Percentiles rank a stretch among this genome's conserved stretches.
Evolutionary conservation across 2,797 vertebrate species (phyloP).

Genomic region (Rhynchotus rufescens): DNA sequence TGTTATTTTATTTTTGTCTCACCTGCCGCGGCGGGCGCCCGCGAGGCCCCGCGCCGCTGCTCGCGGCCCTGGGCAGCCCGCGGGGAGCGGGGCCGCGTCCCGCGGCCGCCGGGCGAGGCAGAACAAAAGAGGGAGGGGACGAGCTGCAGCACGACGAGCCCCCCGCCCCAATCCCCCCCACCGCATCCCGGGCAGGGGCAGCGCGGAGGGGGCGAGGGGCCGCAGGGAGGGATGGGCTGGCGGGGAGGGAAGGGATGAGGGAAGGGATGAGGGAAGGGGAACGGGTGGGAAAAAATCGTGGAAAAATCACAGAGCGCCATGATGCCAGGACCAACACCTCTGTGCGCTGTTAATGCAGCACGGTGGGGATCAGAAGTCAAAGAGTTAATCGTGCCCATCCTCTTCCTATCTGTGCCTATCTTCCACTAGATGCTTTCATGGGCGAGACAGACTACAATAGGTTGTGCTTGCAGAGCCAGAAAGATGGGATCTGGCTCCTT

Average conservation of each 20-base stretch:
- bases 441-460: not conserved
- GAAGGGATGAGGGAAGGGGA: not conserved
- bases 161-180: not conserved
- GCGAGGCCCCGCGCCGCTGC: not conserved
- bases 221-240: not conserved
- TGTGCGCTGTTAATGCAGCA: not conserved
- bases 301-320: conserved; percentile 60
- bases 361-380: conserved; percentile 19
- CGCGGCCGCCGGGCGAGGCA: conserved; percentile 17
- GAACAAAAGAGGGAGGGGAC: conserved; percentile 82
- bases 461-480: not conserved
- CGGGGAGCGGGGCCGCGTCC: not conserved
- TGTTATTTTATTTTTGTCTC: not conserved
- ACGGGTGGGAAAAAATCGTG: not conserved
- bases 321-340: conserved; percentile 49
- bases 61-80: not conserved
- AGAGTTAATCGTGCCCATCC: conserved; percentile 56
- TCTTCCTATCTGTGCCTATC: not conserved
- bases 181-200: not conserved
- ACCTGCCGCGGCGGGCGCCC: not conserved
- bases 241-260: not conserved
- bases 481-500: not conserved
- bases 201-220: not conserved
- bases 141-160: conserved; percentile 21
- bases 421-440: not conserved